A percentile compares a stretch with the other conserved stretches of the same genome.
These are phyloP conservation scores for Eugnorisma glareosa DNA, from an alignment of 2,888 invertebrate genomes.

Conservation along the genomic window DNA sequence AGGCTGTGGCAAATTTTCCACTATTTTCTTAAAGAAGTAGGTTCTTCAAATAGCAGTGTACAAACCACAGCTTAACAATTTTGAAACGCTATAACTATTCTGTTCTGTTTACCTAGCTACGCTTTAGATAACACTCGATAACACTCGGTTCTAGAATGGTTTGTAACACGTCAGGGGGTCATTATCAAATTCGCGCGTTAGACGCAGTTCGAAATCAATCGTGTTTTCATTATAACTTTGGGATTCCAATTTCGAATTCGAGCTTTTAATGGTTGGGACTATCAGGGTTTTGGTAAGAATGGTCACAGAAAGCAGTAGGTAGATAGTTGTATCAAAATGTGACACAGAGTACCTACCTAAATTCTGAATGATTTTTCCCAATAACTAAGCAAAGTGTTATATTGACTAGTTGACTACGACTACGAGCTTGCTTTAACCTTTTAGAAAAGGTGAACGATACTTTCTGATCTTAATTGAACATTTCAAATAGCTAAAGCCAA, in stretches of 20 bases:
- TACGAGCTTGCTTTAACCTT: conserved; percentile 23
- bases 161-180: conserved; percentile 69
- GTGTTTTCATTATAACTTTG: conserved; percentile 13
- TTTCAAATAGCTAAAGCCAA: conserved; percentile 45
- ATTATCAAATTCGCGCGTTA: conserved; percentile 64
- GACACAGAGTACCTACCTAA: no score
- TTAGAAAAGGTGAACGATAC: conserved; percentile 37
- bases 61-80: neutral
- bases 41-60: neutral
- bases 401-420: neutral
- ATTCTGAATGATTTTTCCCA: neutral
- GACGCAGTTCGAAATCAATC: neutral
- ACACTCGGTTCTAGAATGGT: conserved; percentile 69
- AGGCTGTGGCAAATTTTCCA: neutral
- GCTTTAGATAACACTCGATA: conserved; percentile 64
- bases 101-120: conserved; percentile 64
- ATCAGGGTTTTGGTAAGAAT: neutral
- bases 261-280: neutral
- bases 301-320: neutral
- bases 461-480: conserved; percentile 50
- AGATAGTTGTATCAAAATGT: neutral
- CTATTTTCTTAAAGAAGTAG: neutral
- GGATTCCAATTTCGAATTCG: neutral
- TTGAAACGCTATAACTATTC: neutral
- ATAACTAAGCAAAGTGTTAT: neutral